Evolutionary conservation across 2,797 vertebrate genomes (phyloP).

Genomic region (Neostethus bicornis): DNA sequence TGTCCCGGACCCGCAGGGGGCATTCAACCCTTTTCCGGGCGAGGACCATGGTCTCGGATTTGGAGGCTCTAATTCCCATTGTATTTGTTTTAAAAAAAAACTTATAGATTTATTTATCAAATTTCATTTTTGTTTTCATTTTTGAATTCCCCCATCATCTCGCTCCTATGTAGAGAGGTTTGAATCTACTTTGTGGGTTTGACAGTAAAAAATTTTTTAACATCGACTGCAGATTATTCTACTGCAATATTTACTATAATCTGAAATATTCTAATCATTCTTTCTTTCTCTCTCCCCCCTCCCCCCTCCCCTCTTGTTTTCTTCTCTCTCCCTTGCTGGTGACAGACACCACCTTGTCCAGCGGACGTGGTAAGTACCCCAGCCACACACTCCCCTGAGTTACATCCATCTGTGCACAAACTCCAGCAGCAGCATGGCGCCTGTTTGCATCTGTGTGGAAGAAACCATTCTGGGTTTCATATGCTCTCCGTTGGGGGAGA

Average conservation of each 20-base stretch:
- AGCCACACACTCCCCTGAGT: conserved; percentile 40
- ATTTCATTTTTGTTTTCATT: too few species aligned
- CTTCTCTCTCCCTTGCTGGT: conserved; percentile 12
- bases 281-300: conserved; percentile 17
- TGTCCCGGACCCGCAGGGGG: too few species aligned
- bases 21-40: too few species aligned
- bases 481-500: conserved; percentile 46
- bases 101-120: too few species aligned
- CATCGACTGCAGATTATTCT: conserved; percentile 37
- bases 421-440: conserved; percentile 31
- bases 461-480: conserved; percentile 54
- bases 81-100: too few species aligned
- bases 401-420: conserved; percentile 38
- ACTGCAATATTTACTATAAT: conserved; percentile 40
- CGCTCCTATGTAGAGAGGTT: too few species aligned
- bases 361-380: conserved; percentile 69
- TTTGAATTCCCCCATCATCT: too few species aligned
- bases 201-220: too few species aligned
- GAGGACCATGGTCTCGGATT: too few species aligned
- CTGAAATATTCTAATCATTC: conserved; percentile 53
- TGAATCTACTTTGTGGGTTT: too few species aligned
- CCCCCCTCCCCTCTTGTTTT: background rate
- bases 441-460: conserved; percentile 52
- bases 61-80: too few species aligned
- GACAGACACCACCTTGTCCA: conserved; percentile 76